These are phyloP conservation scores for Triplophysa yarkandensis DNA, from an alignment of 2,797 vertebrate genomes.

Conservation along the genomic window DNA sequence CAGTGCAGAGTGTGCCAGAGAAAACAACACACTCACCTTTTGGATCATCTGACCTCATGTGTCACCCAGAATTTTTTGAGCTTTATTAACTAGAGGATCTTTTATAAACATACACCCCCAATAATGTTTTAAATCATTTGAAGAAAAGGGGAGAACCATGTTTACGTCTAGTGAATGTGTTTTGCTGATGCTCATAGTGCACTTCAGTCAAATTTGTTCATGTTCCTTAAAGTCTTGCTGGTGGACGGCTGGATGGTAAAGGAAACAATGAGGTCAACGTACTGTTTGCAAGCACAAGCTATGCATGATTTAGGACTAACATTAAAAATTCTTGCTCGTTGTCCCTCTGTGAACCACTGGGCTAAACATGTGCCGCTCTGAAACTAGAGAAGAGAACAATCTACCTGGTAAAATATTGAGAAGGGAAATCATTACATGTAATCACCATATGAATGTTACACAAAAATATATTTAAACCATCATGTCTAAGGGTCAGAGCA, in stretches of 20 bases:
- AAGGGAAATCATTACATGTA: conserved; percentile 48
- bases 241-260: conserved; percentile 4
- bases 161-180: neutral
- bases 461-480: conserved; percentile 37
- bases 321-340: neutral
- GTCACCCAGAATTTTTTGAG: conserved; percentile 36
- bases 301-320: conserved; percentile 45
- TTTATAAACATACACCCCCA: neutral
- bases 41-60: conserved; percentile 42
- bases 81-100: conserved; percentile 19
- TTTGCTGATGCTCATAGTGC: conserved; percentile 1
- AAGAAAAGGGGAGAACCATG: conserved; percentile 1
- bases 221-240: conserved; percentile 5
- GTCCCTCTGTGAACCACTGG: neutral
- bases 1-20: conserved; percentile 42
- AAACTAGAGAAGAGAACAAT: conserved; percentile 47
- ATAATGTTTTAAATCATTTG: conserved; percentile 20
- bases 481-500: neutral
- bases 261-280: conserved; percentile 30
- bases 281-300: conserved; percentile 29
- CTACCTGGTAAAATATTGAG: conserved; percentile 53
- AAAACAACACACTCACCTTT: conserved; percentile 47
- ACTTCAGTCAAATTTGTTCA: neutral
- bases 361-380: conserved; percentile 49
- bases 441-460: conserved; percentile 17